Evolutionary conservation across 2,888 invertebrate genomes (phyloP), one percentile per base, ranked within the genome.

Genomic region (Lasioglossum zephyrum): DNA sequence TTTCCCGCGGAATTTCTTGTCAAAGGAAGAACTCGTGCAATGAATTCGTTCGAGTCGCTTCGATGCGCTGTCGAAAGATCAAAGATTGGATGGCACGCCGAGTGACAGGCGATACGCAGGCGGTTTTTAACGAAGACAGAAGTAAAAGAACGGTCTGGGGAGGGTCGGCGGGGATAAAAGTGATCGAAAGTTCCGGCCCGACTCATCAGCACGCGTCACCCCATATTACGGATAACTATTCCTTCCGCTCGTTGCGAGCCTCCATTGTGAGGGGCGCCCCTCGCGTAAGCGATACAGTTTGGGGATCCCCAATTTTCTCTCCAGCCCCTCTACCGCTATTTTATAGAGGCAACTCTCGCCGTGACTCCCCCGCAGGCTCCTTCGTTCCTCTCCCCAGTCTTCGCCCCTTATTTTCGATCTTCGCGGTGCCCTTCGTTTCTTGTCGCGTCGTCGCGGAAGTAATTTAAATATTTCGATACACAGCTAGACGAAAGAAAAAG

Each of bases 131-230:
- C 83, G 82, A 85, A 84, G 78, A 75, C 31, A 66, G 78, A 44
- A 69, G 47, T 70, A 60, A 79, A 73, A 73, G 57, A 73, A 39
- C 18, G 70, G n/a, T 0, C 3, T 3, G 44, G 53, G 63, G 72
- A 49, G 49, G 80, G 86, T 76, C 60, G 74, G 39, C 22, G 69
- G 36, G 69, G 39, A 39, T 60, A 53, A 74, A 81, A 91, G 82
- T 82, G 92, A 94, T 93, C 92, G 91, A 89, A 92, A 94, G 93
- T 94, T 94, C 94, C 94, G 94, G 93, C 89, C 88, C 92, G 91
- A 92, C 93, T 94, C 93, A 94, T 93, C 93, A 92, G 91, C 93
- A 93, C 93, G 93, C 94, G 94, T 94, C 93, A 90, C 92, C 93
- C 93, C 92, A 90, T 92, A 94, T 94, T 93, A 94, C 92, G 92